Evolutionary conservation across 2,888 invertebrate genomes (phyloP), one percentile per base, ranked within the genome.

Genomic region (Cataglyphis albicans): DNA sequence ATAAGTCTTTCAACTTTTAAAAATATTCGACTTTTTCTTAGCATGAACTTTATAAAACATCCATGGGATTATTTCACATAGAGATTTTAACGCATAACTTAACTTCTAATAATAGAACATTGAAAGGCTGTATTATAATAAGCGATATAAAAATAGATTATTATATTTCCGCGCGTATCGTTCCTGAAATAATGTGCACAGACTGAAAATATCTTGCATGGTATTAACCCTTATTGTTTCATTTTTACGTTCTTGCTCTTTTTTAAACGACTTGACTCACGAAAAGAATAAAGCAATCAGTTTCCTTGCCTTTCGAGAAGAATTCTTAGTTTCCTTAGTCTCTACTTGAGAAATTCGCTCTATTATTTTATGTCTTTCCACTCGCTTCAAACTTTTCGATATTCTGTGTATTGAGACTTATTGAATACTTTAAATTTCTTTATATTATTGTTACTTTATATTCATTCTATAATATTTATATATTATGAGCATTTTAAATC

Each of bases 181-280:
- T 48, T 75, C 38, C 52, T 75, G 52, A 55, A 76, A 67, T 67
- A 76, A 67, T 29, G 55, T n/a, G 29, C 29, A 57, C 67, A 55
- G 76, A 25, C 38, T 67, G 18, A 35, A 52, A 55, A 55, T 52
- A 75, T 52, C 64, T 75, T 75, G 75, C 52, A 67, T 67, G 25
- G 38, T 55, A 76, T 76, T 52, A 76, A 29, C 67, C 38, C 38
- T 67, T 75, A 65, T 75, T 76, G 25, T 74, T 64, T 73, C 63
- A 68, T 76, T 82, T 85, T 72, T 68, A 63, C 41, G 41, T 52
- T 21, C 10, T 25, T 52, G 64, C 35, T 18, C 57, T 52, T 38
- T 67, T 55, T 35, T 21, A 6, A 44, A 72, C 52, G 59, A 59
- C 35, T 48, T 6, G 38, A 15, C 48, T 70, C 59, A 21, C 57